Evolutionary conservation across 2,888 invertebrate genomes (phyloP).

Genomic region (Endotricha flammealis): DNA sequence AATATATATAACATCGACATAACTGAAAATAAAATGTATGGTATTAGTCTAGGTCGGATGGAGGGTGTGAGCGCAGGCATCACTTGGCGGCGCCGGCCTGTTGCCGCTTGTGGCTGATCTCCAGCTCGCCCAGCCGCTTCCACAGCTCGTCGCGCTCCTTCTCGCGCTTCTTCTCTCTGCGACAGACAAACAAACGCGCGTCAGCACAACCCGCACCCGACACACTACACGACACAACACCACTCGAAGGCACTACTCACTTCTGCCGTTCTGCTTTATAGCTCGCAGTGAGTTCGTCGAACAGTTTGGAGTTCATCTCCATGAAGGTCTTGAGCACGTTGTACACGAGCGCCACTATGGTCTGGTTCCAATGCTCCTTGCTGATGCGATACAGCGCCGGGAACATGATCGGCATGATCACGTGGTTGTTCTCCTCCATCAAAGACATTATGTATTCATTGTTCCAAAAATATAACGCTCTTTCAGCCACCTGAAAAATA

Average conservation of each 20-base stretch:
- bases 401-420: constrained; percentile 99
- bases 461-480: constrained; percentile 99
- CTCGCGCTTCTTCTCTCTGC: constrained; percentile 94
- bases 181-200: no score
- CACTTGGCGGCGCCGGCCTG: constrained; percentile 61
- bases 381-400: constrained; percentile 99
- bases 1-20: constrained; percentile 59
- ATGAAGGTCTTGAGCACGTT: constrained; percentile 99
- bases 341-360: constrained; percentile 99
- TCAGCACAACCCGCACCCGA: no score
- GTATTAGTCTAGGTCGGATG: constrained; percentile 53
- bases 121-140: constrained; percentile 95
- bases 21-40: constrained; percentile 68
- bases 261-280: constrained; percentile 99
- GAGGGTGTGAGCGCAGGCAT: constrained; percentile 57
- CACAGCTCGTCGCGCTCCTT: constrained; percentile 98
- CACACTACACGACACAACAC: constrained; percentile 10
- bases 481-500: constrained; percentile 92
- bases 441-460: constrained; percentile 99
- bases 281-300: constrained; percentile 98
- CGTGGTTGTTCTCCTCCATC: constrained; percentile 98
- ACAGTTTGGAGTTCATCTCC: constrained; percentile 99
- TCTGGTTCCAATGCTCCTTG: constrained; percentile 99
- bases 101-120: constrained; percentile 82
- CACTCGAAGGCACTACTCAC: constrained; percentile 81